Conservation (phyloP, 2,113 vertebrate species). For the Noturus placidus region DNA sequence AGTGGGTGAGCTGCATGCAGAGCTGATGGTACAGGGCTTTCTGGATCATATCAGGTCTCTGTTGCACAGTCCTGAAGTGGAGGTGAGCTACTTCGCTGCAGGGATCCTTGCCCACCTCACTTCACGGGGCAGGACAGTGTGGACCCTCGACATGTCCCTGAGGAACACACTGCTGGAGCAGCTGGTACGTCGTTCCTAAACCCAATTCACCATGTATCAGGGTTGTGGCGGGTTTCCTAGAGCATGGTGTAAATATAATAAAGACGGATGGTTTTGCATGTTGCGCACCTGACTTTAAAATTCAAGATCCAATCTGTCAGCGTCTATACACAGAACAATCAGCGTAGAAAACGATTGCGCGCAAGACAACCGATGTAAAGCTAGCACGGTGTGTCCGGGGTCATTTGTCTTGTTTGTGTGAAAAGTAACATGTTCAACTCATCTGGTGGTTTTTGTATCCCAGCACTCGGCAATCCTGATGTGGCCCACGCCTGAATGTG, state of each 20-base stretch:
- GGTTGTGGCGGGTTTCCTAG: neutral
- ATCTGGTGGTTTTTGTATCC: constrained; percentile 45
- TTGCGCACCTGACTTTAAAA: neutral
- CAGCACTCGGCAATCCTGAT: constrained; percentile 94
- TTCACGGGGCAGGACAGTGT: constrained; percentile 90
- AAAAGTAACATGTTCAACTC: neutral
- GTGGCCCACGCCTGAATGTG: constrained; percentile 95
- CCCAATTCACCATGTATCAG: neutral
- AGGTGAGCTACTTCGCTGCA: constrained; percentile 98
- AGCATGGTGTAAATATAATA: neutral
- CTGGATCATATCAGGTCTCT: constrained; percentile 93
- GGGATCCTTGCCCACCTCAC: constrained; percentile 96
- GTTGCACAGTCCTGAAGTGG: constrained; percentile 92
- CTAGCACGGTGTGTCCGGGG: neutral
- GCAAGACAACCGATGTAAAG: neutral
- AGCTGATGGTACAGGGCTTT: constrained; percentile 95
- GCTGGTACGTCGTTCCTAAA: constrained; percentile 73
- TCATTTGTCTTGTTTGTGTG: constrained; percentile 22
- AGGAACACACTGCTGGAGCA: constrained; percentile 87
- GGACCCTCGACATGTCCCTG: constrained; percentile 83
- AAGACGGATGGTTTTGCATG: neutral
- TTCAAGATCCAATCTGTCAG: neutral
- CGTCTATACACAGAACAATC: neutral
- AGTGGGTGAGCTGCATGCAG: constrained; percentile 91
- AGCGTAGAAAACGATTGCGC: neutral